A percentile compares a stretch with the other conserved stretches of the same genome.
These are phyloP conservation scores for Hycleus phaleratus DNA, from an alignment of 1,140 invertebrate genomes.

Conservation along the genomic window DNA sequence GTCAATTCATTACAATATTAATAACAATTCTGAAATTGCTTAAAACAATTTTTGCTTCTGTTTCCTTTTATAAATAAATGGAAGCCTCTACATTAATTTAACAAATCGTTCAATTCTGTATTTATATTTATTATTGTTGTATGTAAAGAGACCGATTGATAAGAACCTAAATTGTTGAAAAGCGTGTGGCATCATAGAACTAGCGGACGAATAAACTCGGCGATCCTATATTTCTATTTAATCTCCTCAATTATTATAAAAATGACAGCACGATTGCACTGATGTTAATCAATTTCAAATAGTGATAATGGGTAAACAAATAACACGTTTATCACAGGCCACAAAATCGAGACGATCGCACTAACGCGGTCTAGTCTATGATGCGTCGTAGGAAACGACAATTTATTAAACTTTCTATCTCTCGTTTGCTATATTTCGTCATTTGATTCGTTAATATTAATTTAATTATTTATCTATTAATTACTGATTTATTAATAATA, in stretches of 20 bases:
- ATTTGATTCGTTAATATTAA: too few species aligned
- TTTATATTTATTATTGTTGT: constrained; percentile 23
- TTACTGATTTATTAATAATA: not conserved
- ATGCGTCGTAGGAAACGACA: constrained; percentile 2
- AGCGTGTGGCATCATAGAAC: constrained; percentile 30
- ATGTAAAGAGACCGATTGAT: constrained; percentile 34
- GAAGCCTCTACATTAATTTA: constrained; percentile 39
- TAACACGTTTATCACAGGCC: constrained; percentile 8
- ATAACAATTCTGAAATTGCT: constrained; percentile 25
- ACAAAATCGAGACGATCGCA: constrained; percentile 12
- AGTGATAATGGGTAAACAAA: not conserved
- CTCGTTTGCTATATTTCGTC: too few species aligned
- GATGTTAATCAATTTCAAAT: constrained; percentile 1
- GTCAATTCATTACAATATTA: constrained; percentile 29
- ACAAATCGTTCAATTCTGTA: constrained; percentile 29
- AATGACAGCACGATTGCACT: constrained; percentile 12
- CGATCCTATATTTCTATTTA: not conserved
- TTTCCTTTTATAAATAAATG: constrained; percentile 23
- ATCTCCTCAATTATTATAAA: not conserved
- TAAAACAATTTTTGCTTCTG: constrained; percentile 23
- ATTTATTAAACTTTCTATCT: too few species aligned
- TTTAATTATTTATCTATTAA: too few species aligned
- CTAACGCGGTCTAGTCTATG: constrained; percentile 13
- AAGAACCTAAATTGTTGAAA: constrained; percentile 25
- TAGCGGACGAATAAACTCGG: constrained; percentile 3